Evolutionary conservation across 2,797 vertebrate genomes (phyloP).

Genomic region (Pseudopleuronectes americanus): DNA sequence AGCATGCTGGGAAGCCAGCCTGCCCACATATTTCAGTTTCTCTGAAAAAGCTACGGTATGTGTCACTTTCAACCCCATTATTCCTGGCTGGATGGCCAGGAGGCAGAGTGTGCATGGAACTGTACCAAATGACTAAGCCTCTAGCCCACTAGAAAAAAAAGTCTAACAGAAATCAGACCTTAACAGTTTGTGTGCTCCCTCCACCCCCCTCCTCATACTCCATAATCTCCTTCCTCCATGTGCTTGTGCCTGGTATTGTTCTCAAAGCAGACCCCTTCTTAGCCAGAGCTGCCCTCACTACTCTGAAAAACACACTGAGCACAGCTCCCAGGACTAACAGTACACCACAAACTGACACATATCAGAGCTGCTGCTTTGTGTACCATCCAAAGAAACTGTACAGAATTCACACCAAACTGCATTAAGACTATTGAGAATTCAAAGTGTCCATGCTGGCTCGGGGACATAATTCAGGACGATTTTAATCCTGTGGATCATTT

Average conservation of each 20-base stretch:
- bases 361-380: background rate
- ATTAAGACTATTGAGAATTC: background rate
- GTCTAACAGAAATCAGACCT: slow-evolving; percentile 9
- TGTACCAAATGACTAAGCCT: background rate
- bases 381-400: background rate
- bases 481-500: too few relatives aligned
- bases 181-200: background rate
- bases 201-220: background rate
- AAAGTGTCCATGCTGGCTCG: background rate
- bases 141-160: background rate
- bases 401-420: background rate
- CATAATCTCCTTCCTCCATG: slow-evolving; percentile 14
- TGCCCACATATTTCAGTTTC: slow-evolving; percentile 49
- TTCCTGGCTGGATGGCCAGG: slow-evolving; percentile 16
- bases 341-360: background rate
- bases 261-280: slow-evolving; percentile 8
- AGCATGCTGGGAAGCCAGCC: slow-evolving; percentile 31
- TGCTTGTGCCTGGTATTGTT: slow-evolving; percentile 43
- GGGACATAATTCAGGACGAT: too few relatives aligned
- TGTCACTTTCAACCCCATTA: slow-evolving; percentile 30
- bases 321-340: slow-evolving; percentile 5
- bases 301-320: background rate
- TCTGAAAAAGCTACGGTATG: slow-evolving; percentile 32
- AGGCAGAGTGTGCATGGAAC: background rate
- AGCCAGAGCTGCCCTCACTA: slow-evolving; percentile 7